A percentile compares a stretch with the other conserved stretches of the same genome.
phyloP scores from a whole-genome alignment of 2,113 vertebrate genomes.

The Hemichromis elongatus region DNA sequence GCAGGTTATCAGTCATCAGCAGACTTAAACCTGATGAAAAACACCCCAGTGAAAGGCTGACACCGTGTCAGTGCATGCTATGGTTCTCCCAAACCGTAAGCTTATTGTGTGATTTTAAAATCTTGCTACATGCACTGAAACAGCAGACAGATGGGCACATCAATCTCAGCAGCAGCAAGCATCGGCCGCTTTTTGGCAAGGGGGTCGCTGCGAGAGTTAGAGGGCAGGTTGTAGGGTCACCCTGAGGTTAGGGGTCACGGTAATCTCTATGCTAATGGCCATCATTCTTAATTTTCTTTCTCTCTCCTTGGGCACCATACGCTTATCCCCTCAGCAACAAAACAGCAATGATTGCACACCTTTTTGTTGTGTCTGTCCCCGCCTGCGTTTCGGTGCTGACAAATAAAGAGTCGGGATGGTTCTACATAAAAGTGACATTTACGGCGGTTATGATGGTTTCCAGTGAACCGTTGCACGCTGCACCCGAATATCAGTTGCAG shows the following conservation, averaged over 20 bases:
- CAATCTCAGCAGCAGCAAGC: neutral
- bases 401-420: neutral
- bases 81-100: neutral
- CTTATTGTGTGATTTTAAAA: neutral
- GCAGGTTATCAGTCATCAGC: slow-evolving; percentile 36
- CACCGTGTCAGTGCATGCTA: neutral
- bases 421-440: neutral
- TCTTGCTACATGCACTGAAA: neutral
- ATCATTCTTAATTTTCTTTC: slow-evolving; percentile 12
- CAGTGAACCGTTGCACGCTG: neutral
- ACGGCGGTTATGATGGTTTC: neutral
- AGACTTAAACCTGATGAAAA: slow-evolving; percentile 6
- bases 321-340: neutral
- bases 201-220: slow-evolving; percentile 26
- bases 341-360: neutral
- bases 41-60: neutral
- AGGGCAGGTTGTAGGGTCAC: neutral
- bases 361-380: neutral
- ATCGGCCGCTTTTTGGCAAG: slow-evolving; percentile 20
- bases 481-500: neutral
- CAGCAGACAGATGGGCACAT: neutral
- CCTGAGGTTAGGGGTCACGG: slow-evolving; percentile 33
- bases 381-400: neutral
- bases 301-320: neutral
- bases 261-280: slow-evolving; percentile 24